These are phyloP conservation scores for Harpalus rubripes DNA, from an alignment of 2,888 invertebrate species.

Conservation along the genomic window DNA sequence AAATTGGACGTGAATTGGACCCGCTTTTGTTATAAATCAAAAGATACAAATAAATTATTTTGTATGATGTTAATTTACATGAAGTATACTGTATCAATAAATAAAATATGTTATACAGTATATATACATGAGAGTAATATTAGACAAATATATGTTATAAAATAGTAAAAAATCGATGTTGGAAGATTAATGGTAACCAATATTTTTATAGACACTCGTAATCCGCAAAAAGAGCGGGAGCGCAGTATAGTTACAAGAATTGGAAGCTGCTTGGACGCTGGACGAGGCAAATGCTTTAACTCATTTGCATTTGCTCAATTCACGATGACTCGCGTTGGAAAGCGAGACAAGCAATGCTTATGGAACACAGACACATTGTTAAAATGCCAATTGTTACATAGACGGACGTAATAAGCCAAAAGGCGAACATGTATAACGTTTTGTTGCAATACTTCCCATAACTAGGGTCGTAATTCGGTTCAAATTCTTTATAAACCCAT, in stretches of 20 bases:
- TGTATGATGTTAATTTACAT: conserved; percentile 12
- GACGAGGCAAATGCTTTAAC: not conserved
- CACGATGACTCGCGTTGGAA: conserved; percentile 72
- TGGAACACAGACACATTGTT: conserved; percentile 79
- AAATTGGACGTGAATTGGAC: conserved; percentile 39
- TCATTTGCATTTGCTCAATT: conserved; percentile 25
- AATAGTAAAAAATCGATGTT: conserved; percentile 32
- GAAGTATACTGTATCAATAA: conserved; percentile 34
- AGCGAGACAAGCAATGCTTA: conserved; percentile 79
- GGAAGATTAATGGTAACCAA: conserved; percentile 29
- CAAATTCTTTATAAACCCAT: conserved; percentile 84
- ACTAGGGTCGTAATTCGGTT: conserved; percentile 80
- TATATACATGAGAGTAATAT: conserved; percentile 32
- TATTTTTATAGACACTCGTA: not conserved
- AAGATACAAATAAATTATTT: conserved; percentile 27
- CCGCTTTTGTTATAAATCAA: conserved; percentile 20
- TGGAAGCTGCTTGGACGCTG: conserved; percentile 44
- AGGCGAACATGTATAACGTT: conserved; percentile 84
- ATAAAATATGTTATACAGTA: conserved; percentile 37
- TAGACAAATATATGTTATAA: conserved; percentile 17
- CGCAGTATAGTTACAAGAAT: conserved; percentile 4
- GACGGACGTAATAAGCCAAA: conserved; percentile 84
- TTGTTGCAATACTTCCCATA: conserved; percentile 82
- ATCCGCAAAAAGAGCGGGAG: not conserved
- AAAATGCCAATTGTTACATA: conserved; percentile 81